Conservation (phyloP, 2,113 vertebrate species). For the Stegastes partitus region DNA sequence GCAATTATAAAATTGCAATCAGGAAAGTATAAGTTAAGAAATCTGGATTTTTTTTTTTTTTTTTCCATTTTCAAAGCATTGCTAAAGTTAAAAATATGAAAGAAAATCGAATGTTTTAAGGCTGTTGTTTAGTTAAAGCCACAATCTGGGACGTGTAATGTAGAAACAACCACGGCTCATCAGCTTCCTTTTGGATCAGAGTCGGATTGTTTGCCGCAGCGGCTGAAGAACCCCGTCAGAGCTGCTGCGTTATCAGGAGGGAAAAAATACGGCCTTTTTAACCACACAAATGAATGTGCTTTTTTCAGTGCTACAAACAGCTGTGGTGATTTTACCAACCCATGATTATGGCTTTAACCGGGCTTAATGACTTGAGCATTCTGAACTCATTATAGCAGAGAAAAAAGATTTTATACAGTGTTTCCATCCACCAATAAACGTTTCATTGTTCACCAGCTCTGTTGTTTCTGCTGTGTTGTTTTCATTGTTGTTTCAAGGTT, state of each 20-base stretch:
- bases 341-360: conserved; percentile 75
- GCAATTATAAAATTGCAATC: conserved; percentile 77
- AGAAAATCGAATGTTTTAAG: conserved; percentile 75
- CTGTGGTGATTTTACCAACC: conserved; percentile 58
- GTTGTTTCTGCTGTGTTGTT: conserved; percentile 40
- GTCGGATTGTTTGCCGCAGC: conserved; percentile 31
- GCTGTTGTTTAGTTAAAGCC: conserved; percentile 81
- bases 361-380: conserved; percentile 74
- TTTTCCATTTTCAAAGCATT: conserved; percentile 53
- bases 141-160: conserved; percentile 65
- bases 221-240: conserved; percentile 12
- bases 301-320: conserved; percentile 41
- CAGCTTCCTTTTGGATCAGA: conserved; percentile 25
- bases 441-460: conserved; percentile 39
- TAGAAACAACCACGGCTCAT: conserved; percentile 53
- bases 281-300: conserved; percentile 32
- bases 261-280: not conserved
- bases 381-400: conserved; percentile 69
- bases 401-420: conserved; percentile 65
- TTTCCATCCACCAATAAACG: conserved; percentile 56
- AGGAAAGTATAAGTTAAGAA: conserved; percentile 67
- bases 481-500: conserved; percentile 37
- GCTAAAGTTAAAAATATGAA: conserved; percentile 65
- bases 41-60: conserved; percentile 25
- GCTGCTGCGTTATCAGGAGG: conserved; percentile 32